Evolutionary conservation across 2,888 invertebrate genomes (phyloP).

Genomic region (Adineta ricciae): DNA sequence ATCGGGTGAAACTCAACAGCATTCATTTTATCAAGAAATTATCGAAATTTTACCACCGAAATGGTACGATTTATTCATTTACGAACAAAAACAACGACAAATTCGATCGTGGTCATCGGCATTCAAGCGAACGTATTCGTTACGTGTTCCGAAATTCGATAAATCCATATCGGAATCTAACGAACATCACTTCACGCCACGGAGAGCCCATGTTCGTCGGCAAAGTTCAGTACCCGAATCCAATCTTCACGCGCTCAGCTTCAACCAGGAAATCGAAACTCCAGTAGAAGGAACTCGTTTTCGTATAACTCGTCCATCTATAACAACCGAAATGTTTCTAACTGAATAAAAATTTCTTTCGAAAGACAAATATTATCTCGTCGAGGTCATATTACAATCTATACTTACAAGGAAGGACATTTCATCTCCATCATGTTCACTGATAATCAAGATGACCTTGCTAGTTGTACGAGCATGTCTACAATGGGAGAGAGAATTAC

Average conservation of each 20-base stretch:
- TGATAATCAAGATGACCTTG: no score
- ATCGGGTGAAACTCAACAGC: background rate
- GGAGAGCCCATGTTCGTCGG: background rate
- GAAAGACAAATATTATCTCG: background rate
- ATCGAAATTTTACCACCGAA: conserved; percentile 3
- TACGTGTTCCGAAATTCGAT: background rate
- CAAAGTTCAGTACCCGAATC: background rate
- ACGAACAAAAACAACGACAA: background rate
- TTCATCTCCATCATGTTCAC: background rate
- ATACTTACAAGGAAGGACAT: background rate
- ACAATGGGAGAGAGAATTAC: no score
- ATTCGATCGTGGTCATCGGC: background rate
- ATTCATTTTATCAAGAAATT: background rate
- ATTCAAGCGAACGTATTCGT: background rate
- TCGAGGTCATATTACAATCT: background rate
- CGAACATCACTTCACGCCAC: background rate
- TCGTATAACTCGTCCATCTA: background rate
- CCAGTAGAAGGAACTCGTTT: background rate
- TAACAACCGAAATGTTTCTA: background rate
- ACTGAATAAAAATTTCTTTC: background rate
- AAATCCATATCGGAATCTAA: background rate
- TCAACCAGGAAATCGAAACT: background rate
- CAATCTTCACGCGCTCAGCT: background rate
- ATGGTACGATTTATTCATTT: background rate
- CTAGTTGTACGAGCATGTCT: no score